These are phyloP conservation scores for Leucoraja ocellata DNA, from an alignment of 2,797 vertebrate genomes.

Conservation along the genomic window DNA sequence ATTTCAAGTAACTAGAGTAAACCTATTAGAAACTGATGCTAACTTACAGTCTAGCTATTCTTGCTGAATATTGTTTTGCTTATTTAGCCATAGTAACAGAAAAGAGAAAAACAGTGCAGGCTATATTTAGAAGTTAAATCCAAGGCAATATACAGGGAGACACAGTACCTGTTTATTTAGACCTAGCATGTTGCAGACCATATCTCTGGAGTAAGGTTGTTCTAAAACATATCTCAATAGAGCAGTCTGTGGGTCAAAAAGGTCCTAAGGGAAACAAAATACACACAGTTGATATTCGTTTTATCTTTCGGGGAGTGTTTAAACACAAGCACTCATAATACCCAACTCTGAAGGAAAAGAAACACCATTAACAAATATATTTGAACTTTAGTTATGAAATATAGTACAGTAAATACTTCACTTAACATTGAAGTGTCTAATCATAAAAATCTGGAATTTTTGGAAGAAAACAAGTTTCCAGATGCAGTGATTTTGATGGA, in stretches of 20 bases:
- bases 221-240: slow-evolving; percentile 94
- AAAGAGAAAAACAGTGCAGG: slow-evolving; percentile 62
- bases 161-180: slow-evolving; percentile 96
- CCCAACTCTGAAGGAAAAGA: background rate
- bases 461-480: background rate
- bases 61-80: slow-evolving; percentile 61
- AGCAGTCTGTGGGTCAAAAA: slow-evolving; percentile 96
- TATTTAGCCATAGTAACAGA: slow-evolving; percentile 63
- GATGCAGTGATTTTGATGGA: background rate
- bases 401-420: background rate
- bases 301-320: background rate
- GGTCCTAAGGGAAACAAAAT: slow-evolving; percentile 71
- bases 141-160: slow-evolving; percentile 43
- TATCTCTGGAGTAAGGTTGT: slow-evolving; percentile 96
- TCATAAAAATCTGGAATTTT: background rate
- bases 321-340: background rate
- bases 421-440: background rate
- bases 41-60: slow-evolving; percentile 27
- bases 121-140: slow-evolving; percentile 51
- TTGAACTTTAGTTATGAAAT: background rate
- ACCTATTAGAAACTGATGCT: slow-evolving; percentile 11
- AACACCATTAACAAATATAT: background rate
- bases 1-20: slow-evolving; percentile 27
- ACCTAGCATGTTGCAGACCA: slow-evolving; percentile 99
- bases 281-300: background rate